Percentiles rank a stretch among this genome's conserved stretches.
phyloP scores from a whole-genome alignment of 2,113 vertebrate genomes.

The Erinaceus europaeus region DNA sequence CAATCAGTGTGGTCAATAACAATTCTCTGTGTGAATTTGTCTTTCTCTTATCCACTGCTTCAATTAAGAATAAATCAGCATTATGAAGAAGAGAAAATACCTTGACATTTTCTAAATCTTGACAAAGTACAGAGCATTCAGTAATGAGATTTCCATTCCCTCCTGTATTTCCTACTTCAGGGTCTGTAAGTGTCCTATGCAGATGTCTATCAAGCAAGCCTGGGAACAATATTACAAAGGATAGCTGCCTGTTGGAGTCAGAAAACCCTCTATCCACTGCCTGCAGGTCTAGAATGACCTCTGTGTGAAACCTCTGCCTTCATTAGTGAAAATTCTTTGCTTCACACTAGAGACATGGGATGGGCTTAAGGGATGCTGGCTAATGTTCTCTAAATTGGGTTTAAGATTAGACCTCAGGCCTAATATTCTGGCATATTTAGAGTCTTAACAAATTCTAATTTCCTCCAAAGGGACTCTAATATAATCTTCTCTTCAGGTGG shows the following conservation, averaged over 20 bases:
- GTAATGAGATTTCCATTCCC: constrained; percentile 42
- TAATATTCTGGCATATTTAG: constrained; percentile 18
- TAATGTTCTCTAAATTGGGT: constrained; percentile 59
- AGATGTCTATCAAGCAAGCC: not conserved
- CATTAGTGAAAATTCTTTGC: constrained; percentile 28
- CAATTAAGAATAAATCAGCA: constrained; percentile 47
- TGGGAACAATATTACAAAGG: not conserved
- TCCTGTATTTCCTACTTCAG: not conserved
- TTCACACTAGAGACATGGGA: not conserved
- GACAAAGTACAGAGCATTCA: not conserved
- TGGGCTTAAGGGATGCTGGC: not conserved
- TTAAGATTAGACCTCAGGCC: constrained; percentile 46
- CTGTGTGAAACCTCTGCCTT: constrained; percentile 28
- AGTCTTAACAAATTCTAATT: constrained; percentile 31
- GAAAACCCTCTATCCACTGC: not conserved
- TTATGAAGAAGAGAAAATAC: not conserved
- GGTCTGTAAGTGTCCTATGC: not conserved
- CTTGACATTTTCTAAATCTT: constrained; percentile 24
- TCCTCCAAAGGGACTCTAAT: constrained; percentile 28
- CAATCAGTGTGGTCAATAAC: not conserved
- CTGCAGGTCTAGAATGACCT: constrained; percentile 26
- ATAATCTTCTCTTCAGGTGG: not conserved
- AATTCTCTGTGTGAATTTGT: not conserved
- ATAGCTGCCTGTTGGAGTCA: not conserved
- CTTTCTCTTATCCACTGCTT: constrained; percentile 22